Conservation (phyloP, 2,797 vertebrate species). For the Sebastes taczanowskii region DNA sequence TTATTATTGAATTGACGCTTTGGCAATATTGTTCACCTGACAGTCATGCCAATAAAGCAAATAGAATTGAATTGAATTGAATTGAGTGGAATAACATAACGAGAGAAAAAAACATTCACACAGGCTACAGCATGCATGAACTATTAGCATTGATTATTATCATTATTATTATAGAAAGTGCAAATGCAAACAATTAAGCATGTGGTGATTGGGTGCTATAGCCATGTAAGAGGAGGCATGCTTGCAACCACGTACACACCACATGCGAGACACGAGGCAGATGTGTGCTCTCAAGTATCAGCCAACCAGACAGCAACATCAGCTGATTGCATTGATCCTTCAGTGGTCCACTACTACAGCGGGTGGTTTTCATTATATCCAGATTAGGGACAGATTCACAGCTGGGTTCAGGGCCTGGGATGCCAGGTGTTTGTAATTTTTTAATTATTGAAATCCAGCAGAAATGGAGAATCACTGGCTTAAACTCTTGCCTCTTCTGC, state of each 20-base stretch:
- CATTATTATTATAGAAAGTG: neutral
- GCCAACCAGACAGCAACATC: slow-evolving; percentile 6
- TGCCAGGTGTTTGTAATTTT: neutral
- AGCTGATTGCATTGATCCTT: slow-evolving; percentile 10
- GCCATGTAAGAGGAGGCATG: neutral
- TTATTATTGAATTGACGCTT: too few species aligned
- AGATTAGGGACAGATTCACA: neutral
- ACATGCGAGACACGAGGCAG: neutral
- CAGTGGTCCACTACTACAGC: neutral
- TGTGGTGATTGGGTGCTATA: neutral
- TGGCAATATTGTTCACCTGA: too few species aligned
- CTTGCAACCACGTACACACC: slow-evolving; percentile 48
- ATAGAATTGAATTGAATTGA: too few species aligned
- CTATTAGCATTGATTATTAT: rapidly evolving
- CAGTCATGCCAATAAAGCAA: too few species aligned
- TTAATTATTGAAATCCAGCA: neutral
- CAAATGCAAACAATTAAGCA: neutral
- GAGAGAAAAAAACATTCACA: neutral
- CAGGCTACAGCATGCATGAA: neutral
- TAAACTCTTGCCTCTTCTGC: neutral
- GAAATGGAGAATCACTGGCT: neutral
- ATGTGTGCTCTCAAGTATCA: neutral
- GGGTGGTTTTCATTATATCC: neutral
- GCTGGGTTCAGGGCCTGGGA: neutral
- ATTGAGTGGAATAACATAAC: slow-evolving; percentile 50